Conservation (phyloP, 2,113 vertebrate genomes). For the Nyctibius bracteatus region DNA sequence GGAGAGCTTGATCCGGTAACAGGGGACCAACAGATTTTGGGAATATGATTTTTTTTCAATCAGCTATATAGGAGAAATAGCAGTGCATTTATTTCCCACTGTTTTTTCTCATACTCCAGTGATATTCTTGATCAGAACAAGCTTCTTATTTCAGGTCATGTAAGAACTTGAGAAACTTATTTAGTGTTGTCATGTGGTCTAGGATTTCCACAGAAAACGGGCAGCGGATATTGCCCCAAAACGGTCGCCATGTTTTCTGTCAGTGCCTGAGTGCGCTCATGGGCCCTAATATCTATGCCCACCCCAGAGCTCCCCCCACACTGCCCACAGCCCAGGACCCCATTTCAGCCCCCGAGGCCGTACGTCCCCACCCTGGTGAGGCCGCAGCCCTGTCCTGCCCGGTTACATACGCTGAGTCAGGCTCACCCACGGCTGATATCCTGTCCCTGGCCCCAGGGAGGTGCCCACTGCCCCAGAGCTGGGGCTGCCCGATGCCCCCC, state of each 20-base stretch:
- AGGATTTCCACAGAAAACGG: rapidly evolving
- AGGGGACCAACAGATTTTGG: not conserved
- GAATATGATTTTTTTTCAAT: not conserved
- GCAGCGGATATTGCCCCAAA: not conserved
- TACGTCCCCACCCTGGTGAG: rapidly evolving
- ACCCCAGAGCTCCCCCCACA: rapidly evolving
- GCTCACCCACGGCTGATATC: rapidly evolving
- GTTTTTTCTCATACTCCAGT: not conserved
- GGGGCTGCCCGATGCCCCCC: not conserved
- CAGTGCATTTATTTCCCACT: not conserved
- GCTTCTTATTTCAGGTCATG: not conserved
- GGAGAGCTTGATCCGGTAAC: not conserved
- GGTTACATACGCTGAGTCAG: not conserved
- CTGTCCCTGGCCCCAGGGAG: not conserved
- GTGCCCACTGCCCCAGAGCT: rapidly evolving
- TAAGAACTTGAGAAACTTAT: not conserved
- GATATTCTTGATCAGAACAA: not conserved
- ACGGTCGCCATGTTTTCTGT: rapidly evolving
- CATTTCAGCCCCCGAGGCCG: rapidly evolving
- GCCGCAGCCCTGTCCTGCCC: not conserved
- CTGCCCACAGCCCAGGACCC: rapidly evolving
- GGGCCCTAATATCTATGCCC: rapidly evolving
- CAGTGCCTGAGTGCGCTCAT: rapidly evolving
- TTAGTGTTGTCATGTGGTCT: rapidly evolving
- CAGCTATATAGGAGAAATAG: not conserved